Conservation (phyloP, 2,888 invertebrate species). For the Himalopsyche anomala region DNA sequence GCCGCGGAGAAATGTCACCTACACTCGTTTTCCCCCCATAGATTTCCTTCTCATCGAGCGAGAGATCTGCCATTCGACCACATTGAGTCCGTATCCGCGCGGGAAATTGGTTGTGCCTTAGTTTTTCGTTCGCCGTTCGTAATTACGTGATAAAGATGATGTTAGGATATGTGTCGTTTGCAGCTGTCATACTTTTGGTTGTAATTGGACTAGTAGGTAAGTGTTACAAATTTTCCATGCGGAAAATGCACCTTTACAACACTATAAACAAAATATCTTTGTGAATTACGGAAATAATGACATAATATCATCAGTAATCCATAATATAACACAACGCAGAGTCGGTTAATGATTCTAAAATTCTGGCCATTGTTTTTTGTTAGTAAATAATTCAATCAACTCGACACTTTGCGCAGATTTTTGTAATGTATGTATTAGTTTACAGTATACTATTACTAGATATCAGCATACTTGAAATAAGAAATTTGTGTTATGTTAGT, state of each 20-base stretch:
- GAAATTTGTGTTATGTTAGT: too few species aligned
- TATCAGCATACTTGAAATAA: too few species aligned
- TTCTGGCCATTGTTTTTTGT: conserved; percentile 28
- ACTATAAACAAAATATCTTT: not conserved
- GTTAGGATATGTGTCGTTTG: conserved; percentile 23
- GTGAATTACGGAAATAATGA: too few species aligned
- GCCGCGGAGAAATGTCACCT: conserved; percentile 45
- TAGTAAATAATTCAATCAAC: conserved; percentile 44
- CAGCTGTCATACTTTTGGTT: conserved; percentile 36
- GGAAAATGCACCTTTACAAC: not conserved
- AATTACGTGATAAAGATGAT: conserved; percentile 34
- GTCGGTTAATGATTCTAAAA: not conserved
- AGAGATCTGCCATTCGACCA: conserved; percentile 6
- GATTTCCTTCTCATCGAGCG: conserved; percentile 41
- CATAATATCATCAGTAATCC: not conserved
- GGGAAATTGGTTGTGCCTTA: conserved; percentile 50
- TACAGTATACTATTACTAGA: not conserved
- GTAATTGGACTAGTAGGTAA: conserved; percentile 12
- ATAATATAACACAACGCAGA: not conserved
- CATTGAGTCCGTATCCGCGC: not conserved
- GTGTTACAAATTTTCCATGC: not conserved
- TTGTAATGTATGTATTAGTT: not conserved
- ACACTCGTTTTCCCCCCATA: conserved; percentile 13
- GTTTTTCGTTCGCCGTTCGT: conserved; percentile 41
- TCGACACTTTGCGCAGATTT: conserved; percentile 39